Evolutionary conservation across 2,888 invertebrate genomes (phyloP), one percentile per base, ranked within the genome.

Genomic region (Drosophila koepferae): DNA sequence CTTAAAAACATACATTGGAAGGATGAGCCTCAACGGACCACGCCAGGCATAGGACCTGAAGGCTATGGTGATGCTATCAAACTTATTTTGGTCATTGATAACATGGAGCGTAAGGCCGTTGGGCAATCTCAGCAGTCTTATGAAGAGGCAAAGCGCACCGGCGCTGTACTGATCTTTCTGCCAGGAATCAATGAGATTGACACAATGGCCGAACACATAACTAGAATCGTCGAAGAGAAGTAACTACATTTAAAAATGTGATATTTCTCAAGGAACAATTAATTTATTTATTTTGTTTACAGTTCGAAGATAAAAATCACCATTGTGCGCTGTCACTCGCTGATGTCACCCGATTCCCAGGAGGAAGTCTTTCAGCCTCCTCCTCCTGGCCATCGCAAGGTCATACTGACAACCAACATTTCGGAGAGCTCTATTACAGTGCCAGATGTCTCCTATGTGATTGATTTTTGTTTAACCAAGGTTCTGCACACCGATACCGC

Each of bases 381-480:
- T 8, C 90, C 91, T 0, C 31, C 61, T 1, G 91, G 91, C 12
- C 83, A 80, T 75, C 94, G 98, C 70, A 98, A 99, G 93, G 95
- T 98, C 55, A 98, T 98, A 86, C 93, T 98, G 44, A 95, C 98
- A 1, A 98, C 98, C 9, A 98, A 98, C 92, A 97, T 98, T 78
- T 98, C 98, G 0, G 98, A 98, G 93, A 98, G 97, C 92, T 98
- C 98, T 56, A 96, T 98, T 80, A 98, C 98, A 0, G 97, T 98
- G 9, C 96, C 97, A 0, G 97, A 98, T 92, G 95, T 98, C 20
- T 96, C 95, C 93, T 98, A 97, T 93, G 98, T 99, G 55, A 96
- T 99, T 86, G 99, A 99, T 93, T 99, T 97, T 93, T 99, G 99
- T 93, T 94, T 99, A 71, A 97, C 97, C 70, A 99, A 98, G 94